Evolutionary conservation across 2,797 vertebrate species (phyloP).

Genomic region (Labeo calbasu): DNA sequence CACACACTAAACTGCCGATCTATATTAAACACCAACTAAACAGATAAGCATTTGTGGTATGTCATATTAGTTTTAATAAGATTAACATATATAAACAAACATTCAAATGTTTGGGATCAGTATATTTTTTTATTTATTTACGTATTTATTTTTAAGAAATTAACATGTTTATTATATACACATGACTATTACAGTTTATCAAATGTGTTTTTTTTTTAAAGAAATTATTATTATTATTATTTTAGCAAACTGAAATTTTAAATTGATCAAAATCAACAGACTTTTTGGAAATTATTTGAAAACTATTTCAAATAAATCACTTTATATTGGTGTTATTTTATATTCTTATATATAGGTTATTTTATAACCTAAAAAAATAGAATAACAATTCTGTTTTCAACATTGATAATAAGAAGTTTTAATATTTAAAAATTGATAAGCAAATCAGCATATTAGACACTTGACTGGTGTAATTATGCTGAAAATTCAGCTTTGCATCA

Average conservation of each 20-base stretch:
- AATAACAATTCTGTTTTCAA: not conserved
- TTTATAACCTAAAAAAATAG: no score
- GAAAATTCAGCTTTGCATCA: no score
- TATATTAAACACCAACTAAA: not conserved
- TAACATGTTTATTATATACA: not conserved
- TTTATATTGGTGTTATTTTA: no score
- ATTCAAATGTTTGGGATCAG: not conserved
- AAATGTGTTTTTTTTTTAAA: not conserved
- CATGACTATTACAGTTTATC: not conserved
- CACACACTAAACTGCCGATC: slow-evolving; percentile 3
- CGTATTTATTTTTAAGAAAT: not conserved
- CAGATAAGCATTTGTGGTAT: not conserved
- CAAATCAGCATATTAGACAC: no score
- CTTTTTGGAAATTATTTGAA: no score
- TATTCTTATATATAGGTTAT: no score
- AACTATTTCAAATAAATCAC: no score
- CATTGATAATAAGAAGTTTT: not conserved
- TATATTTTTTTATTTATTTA: not conserved
- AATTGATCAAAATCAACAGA: not conserved
- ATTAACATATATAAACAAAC: not conserved
- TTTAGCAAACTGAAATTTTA: not conserved
- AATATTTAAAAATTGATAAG: not conserved
- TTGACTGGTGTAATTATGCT: no score
- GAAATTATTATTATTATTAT: no score
- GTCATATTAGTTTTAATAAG: not conserved